phyloP scores from a whole-genome alignment of 2,797 vertebrate genomes.

The Rhinoraja longicauda region DNA sequence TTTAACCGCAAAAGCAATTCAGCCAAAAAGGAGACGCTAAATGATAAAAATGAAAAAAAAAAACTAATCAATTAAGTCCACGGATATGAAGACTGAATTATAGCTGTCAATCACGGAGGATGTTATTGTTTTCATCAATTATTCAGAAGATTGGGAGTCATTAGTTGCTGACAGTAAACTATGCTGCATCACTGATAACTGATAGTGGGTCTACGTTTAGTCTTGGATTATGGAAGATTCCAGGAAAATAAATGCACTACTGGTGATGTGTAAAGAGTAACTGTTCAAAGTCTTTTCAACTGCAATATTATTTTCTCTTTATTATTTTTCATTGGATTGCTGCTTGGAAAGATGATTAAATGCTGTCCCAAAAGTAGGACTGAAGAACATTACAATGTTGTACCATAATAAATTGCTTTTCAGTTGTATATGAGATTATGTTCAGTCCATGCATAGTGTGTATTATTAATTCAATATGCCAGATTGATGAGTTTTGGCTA shows the following conservation, averaged over 20 bases:
- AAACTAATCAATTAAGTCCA: not conserved
- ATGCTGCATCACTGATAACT: not conserved
- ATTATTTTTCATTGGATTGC: slow-evolving; percentile 16
- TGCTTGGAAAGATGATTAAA: slow-evolving; percentile 35
- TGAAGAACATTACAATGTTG: slow-evolving; percentile 14
- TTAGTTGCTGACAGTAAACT: slow-evolving; percentile 10
- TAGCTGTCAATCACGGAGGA: not conserved
- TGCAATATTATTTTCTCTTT: not conserved
- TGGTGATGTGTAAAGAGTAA: not conserved
- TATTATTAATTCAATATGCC: slow-evolving; percentile 98
- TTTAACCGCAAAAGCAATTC: not conserved
- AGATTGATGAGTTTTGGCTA: slow-evolving; percentile 98
- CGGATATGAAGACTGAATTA: not conserved
- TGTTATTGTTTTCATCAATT: slow-evolving; percentile 16
- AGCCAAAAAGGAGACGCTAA: not conserved
- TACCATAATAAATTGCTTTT: slow-evolving; percentile 64
- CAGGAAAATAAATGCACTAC: not conserved
- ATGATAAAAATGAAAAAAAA: not conserved
- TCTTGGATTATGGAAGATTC: no score
- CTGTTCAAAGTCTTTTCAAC: not conserved
- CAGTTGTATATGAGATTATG: slow-evolving; percentile 63
- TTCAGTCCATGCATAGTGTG: slow-evolving; percentile 46
- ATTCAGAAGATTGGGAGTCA: slow-evolving; percentile 18
- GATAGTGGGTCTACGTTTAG: not conserved
- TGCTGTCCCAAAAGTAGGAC: slow-evolving; percentile 24